Base-by-base conservation (phyloP, 2,797 vertebrate genomes). In the Notolepis coatsorum region DNA sequence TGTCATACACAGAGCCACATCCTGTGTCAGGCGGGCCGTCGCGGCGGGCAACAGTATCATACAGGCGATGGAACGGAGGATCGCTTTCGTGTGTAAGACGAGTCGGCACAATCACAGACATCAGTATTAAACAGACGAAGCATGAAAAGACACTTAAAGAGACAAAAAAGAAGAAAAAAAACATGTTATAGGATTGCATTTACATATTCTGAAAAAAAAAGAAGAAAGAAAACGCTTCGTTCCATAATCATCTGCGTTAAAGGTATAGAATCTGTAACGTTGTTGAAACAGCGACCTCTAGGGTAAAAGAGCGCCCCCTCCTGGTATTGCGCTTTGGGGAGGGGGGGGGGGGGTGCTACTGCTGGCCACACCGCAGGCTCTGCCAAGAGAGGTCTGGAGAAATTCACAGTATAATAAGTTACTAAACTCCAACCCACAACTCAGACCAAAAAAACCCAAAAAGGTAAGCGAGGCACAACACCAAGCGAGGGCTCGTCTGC, bases 1-100 rank as follows among this genome's bases (percentile, higher is more conserved):
- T 74, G 77, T 84, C 83, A 68, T 85, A 82, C 84, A 82, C 80
- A 56, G 75, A 77, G 81, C 80, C 85, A 74, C 71, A 60, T 89
- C 83, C 83, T 72, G 68, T 81, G 84, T 79, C 65, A 13, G 68
- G 60, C 65, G 15, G 73, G 65, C 46, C 5, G 66, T 54, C 53
- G 31, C 63, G 30, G 15, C 49, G 54, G 61, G 68, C 65, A 59
- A 78, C 73, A 24, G 68, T 47, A 12, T 67, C 48, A 57, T 39
- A 21, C 4, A 72, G 75, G 79, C 75, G 31, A 73, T 66, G 28
- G 33, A 77, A 82, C 73, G 75, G 60, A 85, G 73, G 82, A 77
- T 46, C 55, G 79, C 58, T 52, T 72, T 75, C n/a, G n/a, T 61
- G 84, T 86, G 84, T 82, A 67, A 79, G 75, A 62, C 65, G 76